Conservation (phyloP, 2,113 vertebrate genomes). For the Lagopus muta region DNA sequence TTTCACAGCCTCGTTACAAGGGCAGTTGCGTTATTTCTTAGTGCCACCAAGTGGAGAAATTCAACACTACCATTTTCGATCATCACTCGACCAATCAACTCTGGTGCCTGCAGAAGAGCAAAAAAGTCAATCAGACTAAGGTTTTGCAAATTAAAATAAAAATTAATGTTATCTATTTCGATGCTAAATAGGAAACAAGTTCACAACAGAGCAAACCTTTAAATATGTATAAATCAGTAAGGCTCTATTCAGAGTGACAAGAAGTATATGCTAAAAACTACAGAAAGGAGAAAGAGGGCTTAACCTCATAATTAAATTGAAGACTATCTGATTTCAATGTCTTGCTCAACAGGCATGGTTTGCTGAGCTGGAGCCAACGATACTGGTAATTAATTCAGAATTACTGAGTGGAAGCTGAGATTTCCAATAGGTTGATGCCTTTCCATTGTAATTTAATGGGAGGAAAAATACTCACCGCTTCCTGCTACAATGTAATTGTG, state of each 20-base stretch:
- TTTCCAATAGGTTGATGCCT: not conserved
- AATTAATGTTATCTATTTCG: not conserved
- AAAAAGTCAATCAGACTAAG: not conserved
- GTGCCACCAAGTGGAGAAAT: slow-evolving; percentile 75
- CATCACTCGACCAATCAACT: rapidly evolving
- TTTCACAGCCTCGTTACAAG: not conserved
- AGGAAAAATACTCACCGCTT: not conserved
- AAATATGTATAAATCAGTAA: rapidly evolving
- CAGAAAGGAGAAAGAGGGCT: not conserved
- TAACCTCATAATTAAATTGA: not conserved
- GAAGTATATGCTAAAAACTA: not conserved
- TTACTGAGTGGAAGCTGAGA: not conserved
- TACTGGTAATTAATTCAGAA: not conserved
- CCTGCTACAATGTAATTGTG: not conserved
- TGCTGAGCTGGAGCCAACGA: not conserved
- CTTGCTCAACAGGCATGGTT: not conserved
- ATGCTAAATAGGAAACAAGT: not conserved
- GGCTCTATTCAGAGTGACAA: not conserved
- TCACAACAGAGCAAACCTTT: not conserved
- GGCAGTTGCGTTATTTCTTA: slow-evolving; percentile 58
- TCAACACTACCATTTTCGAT: not conserved
- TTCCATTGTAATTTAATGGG: not conserved
- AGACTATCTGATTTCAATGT: not conserved
- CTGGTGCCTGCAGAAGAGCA: rapidly evolving
- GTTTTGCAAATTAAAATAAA: not conserved